phyloP scores from a whole-genome alignment of 2,113 vertebrate species.

The Scalopus aquaticus region DNA sequence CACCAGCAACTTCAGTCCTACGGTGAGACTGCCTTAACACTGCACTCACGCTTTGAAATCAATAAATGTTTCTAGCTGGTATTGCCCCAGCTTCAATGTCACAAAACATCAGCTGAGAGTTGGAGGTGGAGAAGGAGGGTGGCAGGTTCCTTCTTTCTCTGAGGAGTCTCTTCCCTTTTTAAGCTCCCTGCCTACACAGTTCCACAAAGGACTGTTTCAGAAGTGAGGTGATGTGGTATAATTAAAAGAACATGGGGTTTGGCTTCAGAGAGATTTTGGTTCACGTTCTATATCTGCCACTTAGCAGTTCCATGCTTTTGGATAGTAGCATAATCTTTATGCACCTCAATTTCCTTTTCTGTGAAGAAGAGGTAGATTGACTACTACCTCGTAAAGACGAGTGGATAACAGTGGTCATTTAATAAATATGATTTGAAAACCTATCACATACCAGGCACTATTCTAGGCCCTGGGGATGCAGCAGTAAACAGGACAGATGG shows the following conservation, averaged over 20 bases:
- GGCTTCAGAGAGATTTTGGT: conserved; percentile 14
- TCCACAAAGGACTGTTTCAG: conserved; percentile 56
- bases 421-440: background rate
- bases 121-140: conserved; percentile 53
- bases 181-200: conserved; percentile 61
- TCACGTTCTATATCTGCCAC: background rate
- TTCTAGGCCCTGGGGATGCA: background rate
- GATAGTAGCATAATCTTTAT: background rate
- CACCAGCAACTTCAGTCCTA: background rate
- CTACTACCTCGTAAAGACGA: background rate
- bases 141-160: conserved; percentile 52
- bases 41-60: background rate
- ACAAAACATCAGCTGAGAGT: conserved; percentile 68
- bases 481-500: background rate
- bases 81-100: conserved; percentile 55
- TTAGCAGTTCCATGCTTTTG: background rate
- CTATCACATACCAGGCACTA: background rate
- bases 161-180: conserved; percentile 57
- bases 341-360: background rate
- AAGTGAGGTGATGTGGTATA: background rate
- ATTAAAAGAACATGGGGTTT: background rate
- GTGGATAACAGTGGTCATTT: background rate
- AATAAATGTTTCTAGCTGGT: background rate
- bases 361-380: background rate
- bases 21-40: background rate